phyloP scores from a whole-genome alignment of 2,797 vertebrate genomes.

The Halcyon smyrnensis region DNA sequence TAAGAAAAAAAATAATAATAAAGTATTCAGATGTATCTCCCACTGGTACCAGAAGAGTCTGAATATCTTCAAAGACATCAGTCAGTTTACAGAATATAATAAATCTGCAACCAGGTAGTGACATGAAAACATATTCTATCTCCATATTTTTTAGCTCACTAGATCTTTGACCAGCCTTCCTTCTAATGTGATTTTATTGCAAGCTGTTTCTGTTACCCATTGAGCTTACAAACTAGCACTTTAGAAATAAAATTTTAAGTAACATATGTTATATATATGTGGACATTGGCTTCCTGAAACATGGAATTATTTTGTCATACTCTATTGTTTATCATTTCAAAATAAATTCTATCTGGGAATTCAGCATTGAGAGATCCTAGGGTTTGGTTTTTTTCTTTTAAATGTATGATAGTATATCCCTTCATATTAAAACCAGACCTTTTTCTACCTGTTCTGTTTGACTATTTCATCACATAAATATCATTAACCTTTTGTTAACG shows the following conservation, averaged over 20 bases:
- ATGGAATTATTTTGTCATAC: background rate
- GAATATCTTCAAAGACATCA: background rate
- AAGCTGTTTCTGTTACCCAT: background rate
- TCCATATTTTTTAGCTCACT: background rate
- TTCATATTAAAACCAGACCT: background rate
- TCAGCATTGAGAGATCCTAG: background rate
- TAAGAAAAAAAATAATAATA: too few species aligned
- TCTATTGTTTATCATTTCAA: background rate
- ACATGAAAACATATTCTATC: background rate
- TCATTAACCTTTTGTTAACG: background rate
- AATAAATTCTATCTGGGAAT: background rate
- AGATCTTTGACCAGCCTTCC: background rate
- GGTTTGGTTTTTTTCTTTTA: too few species aligned
- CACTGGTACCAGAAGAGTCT: background rate
- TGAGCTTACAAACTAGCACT: background rate
- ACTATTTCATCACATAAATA: background rate
- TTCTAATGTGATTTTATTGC: background rate
- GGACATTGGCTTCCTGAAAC: background rate
- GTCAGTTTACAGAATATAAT: background rate
- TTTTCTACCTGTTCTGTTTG: background rate
- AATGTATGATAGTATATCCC: background rate
- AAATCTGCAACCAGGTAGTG: background rate
- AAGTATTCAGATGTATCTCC: background rate
- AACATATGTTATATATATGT: accelerated
- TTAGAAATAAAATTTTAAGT: background rate